Base-by-base conservation (phyloP, 2,888 invertebrate species). In the Sphecodes monilicornis region DNA sequence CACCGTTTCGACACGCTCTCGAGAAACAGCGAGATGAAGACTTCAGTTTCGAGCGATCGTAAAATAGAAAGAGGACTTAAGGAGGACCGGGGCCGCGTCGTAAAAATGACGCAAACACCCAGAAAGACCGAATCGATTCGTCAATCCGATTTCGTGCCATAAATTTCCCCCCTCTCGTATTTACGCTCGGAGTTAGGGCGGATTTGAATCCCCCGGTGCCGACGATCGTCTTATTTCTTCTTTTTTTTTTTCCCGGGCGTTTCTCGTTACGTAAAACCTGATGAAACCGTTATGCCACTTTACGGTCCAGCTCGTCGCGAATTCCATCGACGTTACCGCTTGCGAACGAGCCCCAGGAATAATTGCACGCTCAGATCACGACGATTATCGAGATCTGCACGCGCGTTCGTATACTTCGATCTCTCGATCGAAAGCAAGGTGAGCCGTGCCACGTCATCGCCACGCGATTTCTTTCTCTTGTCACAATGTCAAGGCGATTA, bases 191-290 rank as follows among this genome's bases (percentile, higher is more conserved):
- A 26, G 57, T 57, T 57, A 57, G 57, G 57, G 57, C 3, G 50
- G 71, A 78, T 71, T 68, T 4, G 64, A 66, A 71, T 57, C 66
- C 50, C 41, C 39, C 8, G 26, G 64, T 41, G 22, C 22, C 18
- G 22, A 50, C 11, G 29, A 76, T 72, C 66, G 66, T 76, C 36
- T 68, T 50, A 46, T 6, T 64, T 43, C 50, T 50, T 50, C 50
- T 50, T 66, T 50, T 50, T 50, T n/a, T 50, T 66, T 50, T 36
- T 41, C 57, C 69, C 57, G 50, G 50, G 41, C 29, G 5, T 29
- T 13, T 16, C 39, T 70, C 71, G 81, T 91, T 91, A 88, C 87
- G 89, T 90, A 90, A 92, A 91, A 80, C 29, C 76, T 86, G 90
- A 88, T 80, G 90, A 90, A 90, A 89, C 82, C 80, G 36, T 90